phyloP scores from a whole-genome alignment of 2,797 vertebrate genomes.

The Silurus lanzhouensis region DNA sequence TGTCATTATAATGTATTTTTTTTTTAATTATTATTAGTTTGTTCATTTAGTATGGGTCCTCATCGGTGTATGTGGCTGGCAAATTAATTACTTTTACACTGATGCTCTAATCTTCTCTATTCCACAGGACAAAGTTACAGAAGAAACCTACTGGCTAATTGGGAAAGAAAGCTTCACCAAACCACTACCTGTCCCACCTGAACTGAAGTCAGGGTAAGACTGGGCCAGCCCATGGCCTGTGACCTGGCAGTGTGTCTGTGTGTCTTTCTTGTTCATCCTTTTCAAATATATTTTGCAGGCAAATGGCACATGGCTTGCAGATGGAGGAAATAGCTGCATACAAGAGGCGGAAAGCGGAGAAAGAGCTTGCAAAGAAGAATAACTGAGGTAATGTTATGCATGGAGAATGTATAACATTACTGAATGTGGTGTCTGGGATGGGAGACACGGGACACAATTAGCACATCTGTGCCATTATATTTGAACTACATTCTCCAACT shows the following conservation, averaged over 20 bases:
- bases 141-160: constrained; percentile 90
- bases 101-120: neutral
- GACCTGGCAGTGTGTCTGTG: constrained; percentile 44
- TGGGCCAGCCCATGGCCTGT: constrained; percentile 42
- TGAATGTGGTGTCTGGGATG: constrained; percentile 49
- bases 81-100: neutral
- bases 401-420: constrained; percentile 77
- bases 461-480: constrained; percentile 42
- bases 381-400: constrained; percentile 83
- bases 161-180: constrained; percentile 87
- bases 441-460: constrained; percentile 41
- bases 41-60: neutral
- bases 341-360: constrained; percentile 83
- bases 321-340: constrained; percentile 82
- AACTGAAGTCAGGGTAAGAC: constrained; percentile 75
- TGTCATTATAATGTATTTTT: no score
- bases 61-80: neutral
- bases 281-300: constrained; percentile 69
- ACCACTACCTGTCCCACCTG: constrained; percentile 82
- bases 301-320: constrained; percentile 82
- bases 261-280: constrained; percentile 64
- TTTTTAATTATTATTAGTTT: no score
- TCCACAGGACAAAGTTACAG: constrained; percentile 81
- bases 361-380: constrained; percentile 80
- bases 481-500: constrained; percentile 54